These are phyloP conservation scores for Acleris cristana DNA, from an alignment of 2,888 invertebrate species.

Conservation along the genomic window DNA sequence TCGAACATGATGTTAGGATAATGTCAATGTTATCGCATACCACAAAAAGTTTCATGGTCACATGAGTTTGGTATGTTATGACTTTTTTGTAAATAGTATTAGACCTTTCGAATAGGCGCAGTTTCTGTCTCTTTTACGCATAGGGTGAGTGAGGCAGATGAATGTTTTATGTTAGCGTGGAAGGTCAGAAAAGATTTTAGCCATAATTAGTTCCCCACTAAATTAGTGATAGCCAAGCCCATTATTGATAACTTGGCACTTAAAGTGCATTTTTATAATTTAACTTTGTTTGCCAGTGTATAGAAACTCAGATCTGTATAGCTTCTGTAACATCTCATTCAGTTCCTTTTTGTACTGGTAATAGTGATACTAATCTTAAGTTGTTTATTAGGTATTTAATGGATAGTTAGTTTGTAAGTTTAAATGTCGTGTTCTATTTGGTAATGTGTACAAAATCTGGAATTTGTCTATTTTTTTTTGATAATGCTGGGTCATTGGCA, in stretches of 20 bases:
- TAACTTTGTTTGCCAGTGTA: constrained; percentile 34
- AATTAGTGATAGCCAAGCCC: constrained; percentile 28
- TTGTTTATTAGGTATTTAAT: constrained; percentile 55
- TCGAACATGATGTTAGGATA: constrained; percentile 1
- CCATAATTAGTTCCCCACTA: constrained; percentile 21
- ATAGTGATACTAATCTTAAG: constrained; percentile 79
- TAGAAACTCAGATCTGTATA: constrained; percentile 39
- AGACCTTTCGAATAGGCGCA: neutral
- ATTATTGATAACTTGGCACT: constrained; percentile 31
- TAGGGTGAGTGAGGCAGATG: neutral
- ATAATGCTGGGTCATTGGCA: neutral
- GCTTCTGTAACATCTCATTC: constrained; percentile 51
- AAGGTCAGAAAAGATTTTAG: constrained; percentile 1
- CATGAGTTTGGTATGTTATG: too few relatives aligned
- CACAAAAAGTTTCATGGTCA: too few relatives aligned
- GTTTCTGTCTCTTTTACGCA: neutral
- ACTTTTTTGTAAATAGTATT: neutral
- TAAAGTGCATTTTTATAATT: constrained; percentile 34
- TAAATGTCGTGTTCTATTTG: constrained; percentile 41
- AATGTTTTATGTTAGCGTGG: too few relatives aligned
- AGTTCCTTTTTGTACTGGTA: constrained; percentile 75
- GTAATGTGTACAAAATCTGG: constrained; percentile 40
- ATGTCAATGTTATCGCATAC: too few relatives aligned
- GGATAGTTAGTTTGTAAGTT: constrained; percentile 48
- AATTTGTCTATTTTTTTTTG: constrained; percentile 6